Evolutionary conservation across 2,797 vertebrate species (phyloP).

Genomic region (Yasuhikotakia modesta): DNA sequence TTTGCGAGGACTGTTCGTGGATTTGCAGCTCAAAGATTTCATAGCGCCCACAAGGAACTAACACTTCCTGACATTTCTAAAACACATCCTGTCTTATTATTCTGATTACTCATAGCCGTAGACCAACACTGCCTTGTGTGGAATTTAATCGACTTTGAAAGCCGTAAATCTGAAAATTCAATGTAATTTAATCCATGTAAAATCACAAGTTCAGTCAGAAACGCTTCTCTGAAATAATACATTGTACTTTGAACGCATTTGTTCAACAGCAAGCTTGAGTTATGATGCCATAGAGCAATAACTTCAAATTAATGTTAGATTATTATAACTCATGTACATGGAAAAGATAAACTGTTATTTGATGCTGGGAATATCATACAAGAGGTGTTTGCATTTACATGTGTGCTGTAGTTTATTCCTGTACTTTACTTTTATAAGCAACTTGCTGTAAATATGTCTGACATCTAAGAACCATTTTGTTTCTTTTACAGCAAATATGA

Average conservation of each 20-base stretch:
- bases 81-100: neutral
- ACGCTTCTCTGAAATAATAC: too few species aligned
- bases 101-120: neutral
- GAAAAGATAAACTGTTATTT: neutral
- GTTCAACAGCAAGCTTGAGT: neutral
- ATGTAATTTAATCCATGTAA: too few species aligned
- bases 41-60: conserved; percentile 28
- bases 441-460: too few species aligned
- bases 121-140: neutral
- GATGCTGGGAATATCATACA: neutral
- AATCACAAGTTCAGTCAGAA: too few species aligned
- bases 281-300: too few species aligned
- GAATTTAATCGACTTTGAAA: too few species aligned
- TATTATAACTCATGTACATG: neutral
- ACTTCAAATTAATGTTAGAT: neutral
- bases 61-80: conserved; percentile 2
- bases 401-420: too few species aligned
- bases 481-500: too few species aligned
- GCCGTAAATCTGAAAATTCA: too few species aligned
- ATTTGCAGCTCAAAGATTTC: conserved; percentile 21
- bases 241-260: neutral
- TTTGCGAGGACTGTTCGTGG: neutral
- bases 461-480: too few species aligned
- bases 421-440: too few species aligned
- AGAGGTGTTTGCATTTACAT: too few species aligned